Evolutionary conservation across 2,888 invertebrate genomes (phyloP), one percentile per base, ranked within the genome.

Genomic region (Hydrotaea diabolus): DNA sequence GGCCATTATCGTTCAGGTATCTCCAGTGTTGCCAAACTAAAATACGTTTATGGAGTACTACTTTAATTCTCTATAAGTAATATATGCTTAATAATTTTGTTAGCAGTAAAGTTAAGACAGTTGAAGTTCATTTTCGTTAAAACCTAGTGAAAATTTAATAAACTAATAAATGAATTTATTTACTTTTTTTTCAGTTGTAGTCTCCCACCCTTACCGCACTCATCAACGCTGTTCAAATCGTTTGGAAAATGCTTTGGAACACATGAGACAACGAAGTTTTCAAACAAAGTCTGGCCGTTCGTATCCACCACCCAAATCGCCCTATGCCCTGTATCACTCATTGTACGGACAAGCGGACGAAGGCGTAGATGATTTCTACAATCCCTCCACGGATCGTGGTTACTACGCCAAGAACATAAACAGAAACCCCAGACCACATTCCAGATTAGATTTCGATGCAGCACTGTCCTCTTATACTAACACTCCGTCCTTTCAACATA

Each of bases 221-320:
- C 93, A 93, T 3, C 94, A 94, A 76, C 93, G 94, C 83, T 96
- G 96, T 87, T 95, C 95, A 0, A 93, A 94, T 19, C 94, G 95
- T 19, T 91, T 96, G 79, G 95, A 96, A 90, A 93, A 93, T 11
- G 95, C 96, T 0, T 89, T 96, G 69, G 95, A 95, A 86, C 94
- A 95, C 88, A 93, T 95, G 89, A 93, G 92, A 7, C 89, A 90
- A 0, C 91, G 92, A 23, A 92, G 90, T 74, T 83, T 87, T 8
- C 90, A 90, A 59, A 86, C 88, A 2, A 90, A 90, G 80, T 86
- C 87, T n/a, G 87, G 90, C 0, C 87, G 91, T 3, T 89, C 90
- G 9, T 89, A 89, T 57, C 86, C 85, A 1, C 88, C 90, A 8
- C 85, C 88, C 0, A 86, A 90, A 80, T 90, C 89, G 21, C 92